Evolutionary conservation across 2,797 vertebrate genomes (phyloP).

Genomic region (Dallia pectoralis): DNA sequence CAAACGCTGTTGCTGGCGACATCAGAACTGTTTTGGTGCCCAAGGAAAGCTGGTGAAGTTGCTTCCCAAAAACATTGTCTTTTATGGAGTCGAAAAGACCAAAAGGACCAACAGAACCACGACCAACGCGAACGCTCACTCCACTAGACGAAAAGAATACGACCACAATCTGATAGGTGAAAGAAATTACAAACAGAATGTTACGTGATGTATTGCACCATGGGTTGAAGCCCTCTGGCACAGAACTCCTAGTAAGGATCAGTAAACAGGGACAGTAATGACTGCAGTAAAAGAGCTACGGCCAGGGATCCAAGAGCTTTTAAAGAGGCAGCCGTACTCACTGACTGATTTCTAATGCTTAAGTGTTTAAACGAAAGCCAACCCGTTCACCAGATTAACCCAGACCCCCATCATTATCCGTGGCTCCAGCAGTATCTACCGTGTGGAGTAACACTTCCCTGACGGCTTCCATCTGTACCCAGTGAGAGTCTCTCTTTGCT

Average conservation of each 20-base stretch:
- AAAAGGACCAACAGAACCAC: no score
- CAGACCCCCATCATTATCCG: neutral
- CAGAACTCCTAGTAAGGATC: neutral
- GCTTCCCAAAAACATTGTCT: no score
- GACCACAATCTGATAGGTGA: no score
- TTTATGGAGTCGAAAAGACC: no score
- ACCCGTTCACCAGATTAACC: neutral
- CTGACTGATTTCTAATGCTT: neutral
- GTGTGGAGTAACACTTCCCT: neutral
- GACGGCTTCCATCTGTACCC: neutral
- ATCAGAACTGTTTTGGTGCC: no score
- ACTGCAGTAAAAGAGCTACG: neutral
- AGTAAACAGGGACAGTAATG: slow-evolving; percentile 1
- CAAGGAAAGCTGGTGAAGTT: no score
- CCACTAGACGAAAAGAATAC: no score
- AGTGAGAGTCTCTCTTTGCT: neutral
- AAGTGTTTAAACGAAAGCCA: neutral
- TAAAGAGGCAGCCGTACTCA: neutral
- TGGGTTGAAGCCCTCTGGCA: neutral
- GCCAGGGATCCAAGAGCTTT: neutral
- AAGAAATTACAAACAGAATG: no score
- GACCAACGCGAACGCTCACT: no score
- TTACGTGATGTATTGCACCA: no score
- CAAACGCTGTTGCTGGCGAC: no score
- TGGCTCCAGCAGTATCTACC: neutral